Evolutionary conservation across 1,140 invertebrate species (phyloP).

Genomic region (Camponotus floridanus): DNA sequence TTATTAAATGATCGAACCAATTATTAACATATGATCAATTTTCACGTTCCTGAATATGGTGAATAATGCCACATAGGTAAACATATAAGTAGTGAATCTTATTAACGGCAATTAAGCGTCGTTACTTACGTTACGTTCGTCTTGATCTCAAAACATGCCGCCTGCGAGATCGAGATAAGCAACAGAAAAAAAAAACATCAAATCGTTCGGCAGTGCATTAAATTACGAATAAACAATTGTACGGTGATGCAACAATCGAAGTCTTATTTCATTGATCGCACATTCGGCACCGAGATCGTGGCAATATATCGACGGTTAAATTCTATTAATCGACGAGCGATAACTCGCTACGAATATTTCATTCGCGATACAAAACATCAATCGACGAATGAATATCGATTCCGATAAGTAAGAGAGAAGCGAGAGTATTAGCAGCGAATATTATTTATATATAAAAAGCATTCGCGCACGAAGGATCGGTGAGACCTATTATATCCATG

Average conservation of each 20-base stretch:
- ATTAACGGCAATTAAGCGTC: conserved; percentile 64
- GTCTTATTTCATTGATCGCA: conserved; percentile 29
- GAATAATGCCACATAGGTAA: conserved; percentile 68
- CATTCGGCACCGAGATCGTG: conserved; percentile 63
- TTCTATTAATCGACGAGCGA: conserved; percentile 63
- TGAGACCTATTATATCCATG: conserved; percentile 46
- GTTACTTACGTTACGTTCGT: conserved; percentile 50
- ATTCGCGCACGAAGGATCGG: conserved; percentile 19
- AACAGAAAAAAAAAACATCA: not conserved
- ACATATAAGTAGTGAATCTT: conserved; percentile 71
- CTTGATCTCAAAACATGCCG: conserved; percentile 56
- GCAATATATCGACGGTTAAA: conserved; percentile 64
- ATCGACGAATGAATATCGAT: conserved; percentile 30
- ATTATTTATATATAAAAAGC: conserved; percentile 57
- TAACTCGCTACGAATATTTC: conserved; percentile 49
- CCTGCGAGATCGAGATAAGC: conserved; percentile 48
- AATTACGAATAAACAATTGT: conserved; percentile 11
- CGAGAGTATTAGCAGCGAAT: conserved; percentile 37
- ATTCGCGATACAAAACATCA: conserved; percentile 43
- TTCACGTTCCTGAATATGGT: conserved; percentile 76
- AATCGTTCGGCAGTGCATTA: conserved; percentile 14
- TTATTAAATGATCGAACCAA: not conserved
- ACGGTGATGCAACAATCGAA: not conserved
- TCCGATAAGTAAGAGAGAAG: conserved; percentile 11
- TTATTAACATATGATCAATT: not conserved